These are phyloP conservation scores for Drosophila erecta DNA, from an alignment of 1,140 invertebrate genomes.

Conservation along the genomic window DNA sequence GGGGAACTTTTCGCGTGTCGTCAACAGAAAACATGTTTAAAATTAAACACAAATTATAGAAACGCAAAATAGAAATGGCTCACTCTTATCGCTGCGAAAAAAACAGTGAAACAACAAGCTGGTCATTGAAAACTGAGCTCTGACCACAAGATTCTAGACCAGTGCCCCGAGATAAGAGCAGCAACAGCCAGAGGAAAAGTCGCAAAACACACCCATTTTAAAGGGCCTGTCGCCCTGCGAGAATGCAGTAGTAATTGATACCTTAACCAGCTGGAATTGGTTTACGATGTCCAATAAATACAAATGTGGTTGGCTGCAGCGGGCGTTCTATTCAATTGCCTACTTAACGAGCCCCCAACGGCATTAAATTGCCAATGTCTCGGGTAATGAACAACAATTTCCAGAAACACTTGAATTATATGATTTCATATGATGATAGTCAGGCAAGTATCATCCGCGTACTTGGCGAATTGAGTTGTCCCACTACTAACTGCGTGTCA, in stretches of 20 bases:
- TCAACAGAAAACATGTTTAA: conserved; percentile 46
- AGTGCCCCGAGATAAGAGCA: conserved; percentile 24
- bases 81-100: conserved; percentile 30
- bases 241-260: conserved; percentile 5
- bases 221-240: conserved; percentile 14
- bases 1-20: conserved; percentile 8
- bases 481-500: background rate
- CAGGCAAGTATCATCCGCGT: conserved; percentile 6
- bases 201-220: conserved; percentile 57
- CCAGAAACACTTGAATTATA: conserved; percentile 21
- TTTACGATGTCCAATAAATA: conserved; percentile 31
- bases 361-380: conserved; percentile 31
- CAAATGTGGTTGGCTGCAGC: conserved; percentile 15
- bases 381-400: conserved; percentile 50
- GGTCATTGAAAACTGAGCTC: conserved; percentile 33
- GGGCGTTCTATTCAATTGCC: conserved; percentile 23
- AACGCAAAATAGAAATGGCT: conserved; percentile 10
- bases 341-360: conserved; percentile 36
- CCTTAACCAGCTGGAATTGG: conserved; percentile 30
- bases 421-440: conserved; percentile 12
- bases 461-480: conserved; percentile 7
- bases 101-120: conserved; percentile 27
- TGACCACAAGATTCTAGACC: conserved; percentile 16
- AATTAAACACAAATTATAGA: conserved; percentile 5
- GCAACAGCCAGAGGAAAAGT: conserved; percentile 1